Base-by-base conservation (phyloP, 1,140 invertebrate genomes). In the Ylistrum balloti region DNA sequence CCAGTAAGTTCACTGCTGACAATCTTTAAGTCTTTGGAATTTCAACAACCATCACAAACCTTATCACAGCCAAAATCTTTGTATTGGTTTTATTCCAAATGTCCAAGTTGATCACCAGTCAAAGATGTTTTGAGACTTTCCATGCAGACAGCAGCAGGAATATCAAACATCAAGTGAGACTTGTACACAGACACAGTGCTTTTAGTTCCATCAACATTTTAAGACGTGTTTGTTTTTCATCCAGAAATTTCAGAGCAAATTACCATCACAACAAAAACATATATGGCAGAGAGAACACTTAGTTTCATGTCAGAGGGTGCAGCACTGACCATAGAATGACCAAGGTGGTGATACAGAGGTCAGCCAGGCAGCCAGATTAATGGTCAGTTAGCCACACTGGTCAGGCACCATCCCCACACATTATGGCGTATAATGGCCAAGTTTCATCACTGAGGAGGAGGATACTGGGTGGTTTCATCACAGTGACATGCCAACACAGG, bases 401-500 rank as follows among this genome's bases (percentile, higher is more conserved):
- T 74, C 56, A 74, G 56, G 11, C 56, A 74, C 20, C 22, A n/a
- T 74, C 56, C n/a, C n/a, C 56, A 74, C 56, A 74, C n/a, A 74
- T 74, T 74, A 28, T n/a, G 22, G n/a, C 28, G 56, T 74, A 74
- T 45, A 45, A 45, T 45, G 41, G 41, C 41, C 41, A 45, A 17
- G 56, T 5, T 74, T 5, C 56, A 74, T n/a, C 56, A 74, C 56
- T 28, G 17, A 74, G 56, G 56, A 28, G 56, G 56, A 74, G 56
- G 56, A 74, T 1, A n/a, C 56, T 74, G 56, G 56, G 56, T 74
- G 56, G 22, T 74, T 48, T 74, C n/a, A 7, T 28, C 56, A 74
- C 56, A 74, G 56, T 74, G 56, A 74, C 56, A 74, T 74, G 56
- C 56, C 56, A 74, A 74, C 56, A 74, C 56, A 74, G 56, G 28